These are phyloP conservation scores for Lithosia quadra DNA, from an alignment of 2,888 invertebrate species.

Conservation along the genomic window DNA sequence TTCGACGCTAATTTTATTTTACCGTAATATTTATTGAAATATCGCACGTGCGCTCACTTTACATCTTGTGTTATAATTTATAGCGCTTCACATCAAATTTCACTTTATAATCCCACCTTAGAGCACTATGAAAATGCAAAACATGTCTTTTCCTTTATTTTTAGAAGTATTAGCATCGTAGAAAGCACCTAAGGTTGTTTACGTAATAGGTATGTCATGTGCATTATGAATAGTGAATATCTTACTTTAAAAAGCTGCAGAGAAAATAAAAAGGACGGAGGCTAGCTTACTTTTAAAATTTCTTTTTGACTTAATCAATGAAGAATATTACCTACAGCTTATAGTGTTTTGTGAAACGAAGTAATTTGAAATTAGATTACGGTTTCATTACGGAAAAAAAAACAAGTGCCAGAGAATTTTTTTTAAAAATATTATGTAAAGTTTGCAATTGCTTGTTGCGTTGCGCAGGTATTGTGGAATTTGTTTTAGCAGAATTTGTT, in stretches of 20 bases:
- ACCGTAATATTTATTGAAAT: too few relatives aligned
- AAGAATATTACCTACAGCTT: neutral
- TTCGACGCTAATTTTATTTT: too few relatives aligned
- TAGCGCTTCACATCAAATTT: neutral
- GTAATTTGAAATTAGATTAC: neutral
- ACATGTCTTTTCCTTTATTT: neutral
- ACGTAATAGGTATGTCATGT: neutral
- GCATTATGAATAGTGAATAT: slow-evolving; percentile 4
- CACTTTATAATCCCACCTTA: neutral
- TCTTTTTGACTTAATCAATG: neutral
- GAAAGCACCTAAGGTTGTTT: neutral
- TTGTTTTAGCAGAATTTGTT: too few relatives aligned
- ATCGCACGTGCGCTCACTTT: too few relatives aligned
- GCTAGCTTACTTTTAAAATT: slow-evolving; percentile 41
- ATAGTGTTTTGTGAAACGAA: neutral
- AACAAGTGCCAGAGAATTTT: too few relatives aligned
- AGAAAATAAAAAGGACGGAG: slow-evolving; percentile 36
- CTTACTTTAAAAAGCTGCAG: neutral
- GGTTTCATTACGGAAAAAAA: too few relatives aligned
- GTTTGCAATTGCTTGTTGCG: too few relatives aligned
- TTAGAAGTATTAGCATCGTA: neutral
- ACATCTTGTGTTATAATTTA: too few relatives aligned
- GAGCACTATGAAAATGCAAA: neutral
- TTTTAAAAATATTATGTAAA: too few relatives aligned
- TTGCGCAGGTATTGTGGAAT: too few relatives aligned